These are phyloP conservation scores for Schizothorax lantsangensis DNA, from an alignment of 2,797 vertebrate genomes.

Conservation along the genomic window DNA sequence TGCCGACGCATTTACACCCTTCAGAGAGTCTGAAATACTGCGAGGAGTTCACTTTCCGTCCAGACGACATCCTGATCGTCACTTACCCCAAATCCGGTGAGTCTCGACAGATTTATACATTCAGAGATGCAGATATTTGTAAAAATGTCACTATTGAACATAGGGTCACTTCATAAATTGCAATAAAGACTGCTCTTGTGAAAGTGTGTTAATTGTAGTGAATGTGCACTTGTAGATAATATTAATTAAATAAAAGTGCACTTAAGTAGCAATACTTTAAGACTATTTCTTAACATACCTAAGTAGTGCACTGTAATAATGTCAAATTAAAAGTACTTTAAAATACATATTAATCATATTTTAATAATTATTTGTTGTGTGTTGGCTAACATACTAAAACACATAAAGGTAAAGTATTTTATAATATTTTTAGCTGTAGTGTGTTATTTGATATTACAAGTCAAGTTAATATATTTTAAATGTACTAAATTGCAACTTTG, in stretches of 20 bases:
- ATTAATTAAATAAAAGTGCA: no score
- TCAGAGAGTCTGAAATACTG: constrained; percentile 66
- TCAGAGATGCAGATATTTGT: background rate
- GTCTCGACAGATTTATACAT: background rate
- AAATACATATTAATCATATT: no score
- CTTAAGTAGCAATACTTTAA: no score
- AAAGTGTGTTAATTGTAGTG: no score
- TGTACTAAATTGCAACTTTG: background rate
- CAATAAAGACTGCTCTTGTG: no score
- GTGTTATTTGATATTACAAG: no score
- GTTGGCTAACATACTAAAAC: no score
- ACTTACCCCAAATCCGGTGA: constrained; percentile 81
- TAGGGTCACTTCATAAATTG: no score
- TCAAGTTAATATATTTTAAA: background rate
- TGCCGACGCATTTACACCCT: constrained; percentile 53
- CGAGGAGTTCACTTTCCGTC: constrained; percentile 73
- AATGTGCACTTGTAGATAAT: no score
- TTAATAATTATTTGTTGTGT: background rate
- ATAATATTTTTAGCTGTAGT: no score
- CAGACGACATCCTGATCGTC: constrained; percentile 72
- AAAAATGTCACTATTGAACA: background rate
- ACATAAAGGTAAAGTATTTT: no score
- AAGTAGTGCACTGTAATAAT: background rate
- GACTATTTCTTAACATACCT: background rate
- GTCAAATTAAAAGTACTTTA: no score